phyloP scores from a whole-genome alignment of 2,797 vertebrate genomes.

The Psittacula echo region DNA sequence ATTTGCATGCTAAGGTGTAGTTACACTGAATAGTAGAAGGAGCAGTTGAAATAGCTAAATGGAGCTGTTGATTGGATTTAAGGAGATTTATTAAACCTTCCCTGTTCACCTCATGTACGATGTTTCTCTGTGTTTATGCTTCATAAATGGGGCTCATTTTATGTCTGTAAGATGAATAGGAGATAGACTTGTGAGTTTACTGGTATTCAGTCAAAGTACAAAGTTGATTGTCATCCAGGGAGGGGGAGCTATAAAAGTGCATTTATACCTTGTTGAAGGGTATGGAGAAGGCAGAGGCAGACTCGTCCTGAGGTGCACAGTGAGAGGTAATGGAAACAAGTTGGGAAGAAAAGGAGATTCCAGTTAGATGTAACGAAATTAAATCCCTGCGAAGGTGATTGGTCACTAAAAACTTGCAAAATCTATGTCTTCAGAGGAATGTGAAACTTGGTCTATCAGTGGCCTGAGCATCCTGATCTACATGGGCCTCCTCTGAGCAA shows the following conservation, averaged over 20 bases:
- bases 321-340: no score
- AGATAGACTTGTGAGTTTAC: neutral
- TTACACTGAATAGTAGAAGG: neutral
- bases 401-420: neutral
- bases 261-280: neutral
- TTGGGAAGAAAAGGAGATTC: neutral
- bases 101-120: neutral
- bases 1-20: slow-evolving; percentile 26
- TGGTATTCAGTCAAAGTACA: neutral
- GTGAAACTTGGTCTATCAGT: rapidly evolving
- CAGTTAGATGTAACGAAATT: neutral
- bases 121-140: neutral
- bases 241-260: neutral
- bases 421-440: neutral
- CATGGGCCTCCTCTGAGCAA: neutral
- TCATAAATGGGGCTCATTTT: neutral
- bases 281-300: neutral
- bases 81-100: neutral
- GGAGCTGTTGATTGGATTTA: neutral
- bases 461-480: neutral
- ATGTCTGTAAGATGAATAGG: neutral
- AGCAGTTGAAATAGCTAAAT: neutral
- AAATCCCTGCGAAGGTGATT: neutral
- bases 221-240: neutral
- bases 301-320: neutral